Percentiles rank a stretch among this genome's conserved stretches.
These are phyloP conservation scores for Boulengeromyrus knoepffleri DNA, from an alignment of 2,113 vertebrate species.

Conservation along the genomic window DNA sequence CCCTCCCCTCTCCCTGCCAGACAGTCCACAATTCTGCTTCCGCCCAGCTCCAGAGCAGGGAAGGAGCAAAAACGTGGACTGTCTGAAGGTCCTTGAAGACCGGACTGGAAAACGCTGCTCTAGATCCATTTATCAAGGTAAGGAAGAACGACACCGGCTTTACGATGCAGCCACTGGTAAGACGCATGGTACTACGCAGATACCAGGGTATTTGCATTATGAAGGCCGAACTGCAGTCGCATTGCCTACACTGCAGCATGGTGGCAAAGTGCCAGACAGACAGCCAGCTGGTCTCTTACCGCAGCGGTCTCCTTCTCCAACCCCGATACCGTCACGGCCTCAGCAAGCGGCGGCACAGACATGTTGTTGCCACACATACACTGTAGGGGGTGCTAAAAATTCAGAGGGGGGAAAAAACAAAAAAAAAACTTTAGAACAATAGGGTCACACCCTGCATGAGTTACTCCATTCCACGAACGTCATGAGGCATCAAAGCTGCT, in stretches of 20 bases:
- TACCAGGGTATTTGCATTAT: not conserved
- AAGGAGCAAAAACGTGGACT: not conserved
- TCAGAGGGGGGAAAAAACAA: not conserved
- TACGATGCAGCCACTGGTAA: not conserved
- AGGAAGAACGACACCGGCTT: not conserved
- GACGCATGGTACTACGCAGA: not conserved
- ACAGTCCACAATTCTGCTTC: not conserved
- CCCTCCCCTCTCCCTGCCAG: not conserved
- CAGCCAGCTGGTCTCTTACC: conserved; percentile 63
- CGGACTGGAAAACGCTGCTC: not conserved
- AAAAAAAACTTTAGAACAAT: not conserved
- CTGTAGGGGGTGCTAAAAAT: conserved; percentile 63
- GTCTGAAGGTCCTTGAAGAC: not conserved
- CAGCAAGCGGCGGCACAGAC: conserved; percentile 96
- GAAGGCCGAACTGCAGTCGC: not conserved
- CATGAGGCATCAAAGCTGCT: not conserved
- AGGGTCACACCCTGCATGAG: not conserved
- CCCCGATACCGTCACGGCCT: conserved; percentile 90
- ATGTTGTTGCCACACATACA: conserved; percentile 99
- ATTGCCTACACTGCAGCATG: not conserved
- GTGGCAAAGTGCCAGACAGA: not conserved
- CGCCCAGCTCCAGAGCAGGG: not conserved
- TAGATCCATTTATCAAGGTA: not conserved
- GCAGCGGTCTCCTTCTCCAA: conserved; percentile 90
- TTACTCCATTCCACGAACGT: not conserved